These are phyloP conservation scores for Lithobates sylvaticus DNA, from an alignment of 2,797 vertebrate genomes.

Conservation along the genomic window DNA sequence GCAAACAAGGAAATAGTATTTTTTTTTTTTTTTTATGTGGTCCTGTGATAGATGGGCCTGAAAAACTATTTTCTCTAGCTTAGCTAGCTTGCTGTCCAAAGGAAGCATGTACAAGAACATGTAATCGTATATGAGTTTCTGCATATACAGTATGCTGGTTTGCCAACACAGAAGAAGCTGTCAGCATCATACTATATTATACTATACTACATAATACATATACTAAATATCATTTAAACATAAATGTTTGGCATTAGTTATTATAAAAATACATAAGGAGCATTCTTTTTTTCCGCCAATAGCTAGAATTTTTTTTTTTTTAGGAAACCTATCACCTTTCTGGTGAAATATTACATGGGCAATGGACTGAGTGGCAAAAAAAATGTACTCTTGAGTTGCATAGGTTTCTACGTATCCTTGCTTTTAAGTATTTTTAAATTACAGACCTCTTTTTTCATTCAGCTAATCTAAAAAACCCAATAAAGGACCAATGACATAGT, in stretches of 20 bases:
- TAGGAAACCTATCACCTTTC: background rate
- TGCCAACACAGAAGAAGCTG: background rate
- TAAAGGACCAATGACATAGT: conserved; percentile 83
- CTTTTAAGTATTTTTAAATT: conserved; percentile 79
- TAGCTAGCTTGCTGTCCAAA: too few relatives aligned
- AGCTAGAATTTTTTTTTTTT: too few relatives aligned
- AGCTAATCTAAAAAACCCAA: conserved; percentile 82
- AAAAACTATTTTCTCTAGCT: background rate
- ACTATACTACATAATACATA: too few relatives aligned
- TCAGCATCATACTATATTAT: background rate
- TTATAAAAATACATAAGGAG: background rate
- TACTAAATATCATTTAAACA: background rate
- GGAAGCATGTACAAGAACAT: background rate
- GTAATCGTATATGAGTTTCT: background rate
- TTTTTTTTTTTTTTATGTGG: too few relatives aligned
- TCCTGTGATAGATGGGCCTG: background rate
- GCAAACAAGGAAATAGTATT: background rate
- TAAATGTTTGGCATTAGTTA: background rate
- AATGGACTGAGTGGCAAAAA: background rate
- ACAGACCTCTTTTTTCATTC: conserved; percentile 76
- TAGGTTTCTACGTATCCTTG: conserved; percentile 25
- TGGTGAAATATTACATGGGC: background rate
- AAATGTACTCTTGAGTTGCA: conserved; percentile 20
- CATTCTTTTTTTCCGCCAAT: background rate
- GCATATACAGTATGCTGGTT: background rate